Evolutionary conservation across 1,140 invertebrate genomes (phyloP), one percentile per base, ranked within the genome.

Genomic region (Ips typographus): DNA sequence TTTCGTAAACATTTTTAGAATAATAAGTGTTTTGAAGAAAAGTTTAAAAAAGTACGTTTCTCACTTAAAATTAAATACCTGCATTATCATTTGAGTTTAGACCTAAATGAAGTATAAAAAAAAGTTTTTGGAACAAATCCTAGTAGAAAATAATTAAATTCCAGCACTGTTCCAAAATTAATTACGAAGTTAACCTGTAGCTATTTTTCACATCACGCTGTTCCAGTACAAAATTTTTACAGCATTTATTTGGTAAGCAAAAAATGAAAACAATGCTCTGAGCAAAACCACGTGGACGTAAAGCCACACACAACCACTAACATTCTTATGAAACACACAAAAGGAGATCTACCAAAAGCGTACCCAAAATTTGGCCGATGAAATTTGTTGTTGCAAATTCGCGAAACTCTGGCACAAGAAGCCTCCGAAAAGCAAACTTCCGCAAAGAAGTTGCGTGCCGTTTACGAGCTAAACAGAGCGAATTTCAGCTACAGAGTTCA

Each of bases 391-490:
- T 51, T 38, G 56, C 42, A 66, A 59, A 44, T 66, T 22, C 65
- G 65, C 56, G 65, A 66, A 22, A 66, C 56, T 66, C 52, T 65
- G 41, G 43, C 65, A 66, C 65, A 66, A 58, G 65, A 66, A 66
- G 65, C 55, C 47, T 58, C 56, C 65, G 65, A 44, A 58, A 65
- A 59, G 42, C 38, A 68, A 68, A 62, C 58, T 68, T 40, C 44
- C 66, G 66, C 60, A 68, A 68, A 68, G 66, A 61, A 68, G 66
- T 68, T 68, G 66, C 66, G 66, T 62, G 66, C 60, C 40, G 51
- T 59, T 41, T 68, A 56, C 66, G 66, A 68, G 62, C 58, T 68
- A 40, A 47, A 44, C 55, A 67, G 40, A 62, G 66, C 49, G 66
- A 62, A 57, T 52, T 68, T 62, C 51, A 40, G 41, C 40, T 68